Evolutionary conservation across 2,888 invertebrate species (phyloP).

Genomic region (Piscicola geometra): DNA sequence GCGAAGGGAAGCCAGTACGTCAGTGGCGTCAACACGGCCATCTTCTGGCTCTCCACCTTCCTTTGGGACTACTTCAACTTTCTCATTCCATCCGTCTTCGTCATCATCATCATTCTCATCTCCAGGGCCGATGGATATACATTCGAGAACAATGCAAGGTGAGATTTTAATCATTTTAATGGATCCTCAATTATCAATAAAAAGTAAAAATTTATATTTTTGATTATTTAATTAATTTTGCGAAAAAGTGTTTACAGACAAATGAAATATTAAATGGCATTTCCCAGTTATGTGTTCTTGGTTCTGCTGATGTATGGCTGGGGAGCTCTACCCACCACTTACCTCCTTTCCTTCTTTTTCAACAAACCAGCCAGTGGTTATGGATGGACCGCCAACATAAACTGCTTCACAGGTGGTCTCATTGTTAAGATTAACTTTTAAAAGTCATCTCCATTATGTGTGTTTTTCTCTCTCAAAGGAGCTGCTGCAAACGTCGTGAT

Average conservation of each 20-base stretch:
- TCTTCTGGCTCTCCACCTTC: constrained; percentile 57
- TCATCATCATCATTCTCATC: constrained; percentile 53
- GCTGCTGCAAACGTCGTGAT: constrained; percentile 69
- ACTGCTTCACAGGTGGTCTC: constrained; percentile 72
- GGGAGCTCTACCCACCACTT: constrained; percentile 66
- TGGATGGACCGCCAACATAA: constrained; percentile 68
- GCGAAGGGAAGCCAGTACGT: constrained; percentile 54
- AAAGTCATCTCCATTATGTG: too few relatives aligned
- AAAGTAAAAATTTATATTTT: too few relatives aligned
- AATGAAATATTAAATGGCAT: not conserved
- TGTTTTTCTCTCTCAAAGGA: constrained; percentile 64
- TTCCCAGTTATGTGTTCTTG: constrained; percentile 58
- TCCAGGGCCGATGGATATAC: constrained; percentile 51
- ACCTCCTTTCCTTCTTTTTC: constrained; percentile 67
- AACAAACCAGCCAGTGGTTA: constrained; percentile 71
- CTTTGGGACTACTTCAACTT: constrained; percentile 57
- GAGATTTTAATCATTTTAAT: not conserved
- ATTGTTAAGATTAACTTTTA: too few relatives aligned
- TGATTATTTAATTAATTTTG: too few relatives aligned
- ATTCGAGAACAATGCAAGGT: constrained; percentile 41
- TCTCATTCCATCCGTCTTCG: constrained; percentile 50
- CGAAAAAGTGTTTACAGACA: not conserved
- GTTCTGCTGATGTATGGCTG: constrained; percentile 65
- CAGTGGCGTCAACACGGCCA: constrained; percentile 54
- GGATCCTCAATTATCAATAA: too few relatives aligned